A percentile compares a stretch with the other conserved stretches of the same genome.
Conservation (phyloP, 2,113 vertebrate genomes). For the Albula glossodonta region DNA sequence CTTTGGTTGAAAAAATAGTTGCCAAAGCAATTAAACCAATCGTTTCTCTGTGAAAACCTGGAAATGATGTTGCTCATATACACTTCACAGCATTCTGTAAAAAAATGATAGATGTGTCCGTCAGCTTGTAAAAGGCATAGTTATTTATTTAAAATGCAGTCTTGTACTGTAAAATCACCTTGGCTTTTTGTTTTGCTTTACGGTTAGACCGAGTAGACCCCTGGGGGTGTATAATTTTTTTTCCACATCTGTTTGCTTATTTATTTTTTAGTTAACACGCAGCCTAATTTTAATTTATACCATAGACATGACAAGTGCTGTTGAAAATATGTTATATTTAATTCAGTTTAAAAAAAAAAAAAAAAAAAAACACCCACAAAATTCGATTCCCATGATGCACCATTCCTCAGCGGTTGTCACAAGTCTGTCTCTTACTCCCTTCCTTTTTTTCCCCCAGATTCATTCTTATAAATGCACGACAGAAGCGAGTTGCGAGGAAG, state of each 20-base stretch:
- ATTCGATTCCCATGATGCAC: not conserved
- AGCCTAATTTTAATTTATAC: not conserved
- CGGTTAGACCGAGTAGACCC: not conserved
- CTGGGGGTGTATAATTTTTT: not conserved
- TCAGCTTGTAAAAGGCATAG: conserved; percentile 6
- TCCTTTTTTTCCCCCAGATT: conserved; percentile 22
- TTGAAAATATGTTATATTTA: not conserved
- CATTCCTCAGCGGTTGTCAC: not conserved
- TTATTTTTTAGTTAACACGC: not conserved
- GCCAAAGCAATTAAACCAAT: conserved; percentile 29
- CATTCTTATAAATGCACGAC: conserved; percentile 40
- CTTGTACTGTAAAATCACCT: conserved; percentile 28
- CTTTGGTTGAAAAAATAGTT: conserved; percentile 3
- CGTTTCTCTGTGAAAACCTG: conserved; percentile 24
- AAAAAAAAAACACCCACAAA: not conserved
- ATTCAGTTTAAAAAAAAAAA: not conserved
- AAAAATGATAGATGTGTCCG: conserved; percentile 31
- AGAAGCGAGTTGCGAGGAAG: conserved; percentile 29
- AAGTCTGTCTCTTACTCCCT: conserved; percentile 6
- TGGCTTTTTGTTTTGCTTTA: not conserved
- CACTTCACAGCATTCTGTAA: conserved; percentile 32
- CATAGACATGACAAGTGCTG: not conserved
- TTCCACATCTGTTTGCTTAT: not conserved
- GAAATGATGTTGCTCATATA: conserved; percentile 34
- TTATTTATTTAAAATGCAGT: conserved; percentile 29